Percentiles rank a stretch among this genome's conserved stretches.
These are phyloP conservation scores for Hydroisotoma schaefferi DNA, from an alignment of 2,888 invertebrate genomes.

Conservation along the genomic window DNA sequence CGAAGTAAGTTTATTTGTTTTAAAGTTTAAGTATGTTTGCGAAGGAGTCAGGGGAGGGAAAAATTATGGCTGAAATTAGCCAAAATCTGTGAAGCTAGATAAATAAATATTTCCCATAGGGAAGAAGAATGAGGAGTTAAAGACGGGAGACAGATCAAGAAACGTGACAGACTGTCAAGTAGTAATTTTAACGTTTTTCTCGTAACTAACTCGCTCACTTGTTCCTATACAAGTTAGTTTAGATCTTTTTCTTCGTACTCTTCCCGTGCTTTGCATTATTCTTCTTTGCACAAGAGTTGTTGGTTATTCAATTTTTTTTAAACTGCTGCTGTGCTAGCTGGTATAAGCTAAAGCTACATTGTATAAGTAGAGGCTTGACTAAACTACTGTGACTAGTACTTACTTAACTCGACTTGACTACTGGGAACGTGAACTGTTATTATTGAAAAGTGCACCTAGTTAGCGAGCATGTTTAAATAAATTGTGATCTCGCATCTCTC, in stretches of 20 bases:
- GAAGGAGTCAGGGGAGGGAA: constrained; percentile 10
- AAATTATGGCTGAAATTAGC: constrained; percentile 17
- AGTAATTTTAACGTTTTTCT: constrained; percentile 7
- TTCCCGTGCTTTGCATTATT: background rate
- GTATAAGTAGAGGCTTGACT: too few relatives aligned
- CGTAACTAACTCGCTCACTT: too few relatives aligned
- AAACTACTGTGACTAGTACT: too few relatives aligned
- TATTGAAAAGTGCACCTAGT: constrained; percentile 5
- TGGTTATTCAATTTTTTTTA: background rate
- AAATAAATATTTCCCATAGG: constrained; percentile 11
- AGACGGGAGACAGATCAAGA: constrained; percentile 12
- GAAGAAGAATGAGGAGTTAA: constrained; percentile 12
- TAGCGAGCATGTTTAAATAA: constrained; percentile 1
- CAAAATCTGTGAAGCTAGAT: constrained; percentile 21
- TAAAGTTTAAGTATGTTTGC: constrained; percentile 10
- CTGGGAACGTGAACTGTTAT: background rate
- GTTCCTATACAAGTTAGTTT: too few relatives aligned
- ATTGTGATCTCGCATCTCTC: background rate
- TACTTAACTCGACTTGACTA: too few relatives aligned
- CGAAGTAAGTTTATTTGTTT: constrained; percentile 7
- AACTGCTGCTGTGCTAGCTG: background rate
- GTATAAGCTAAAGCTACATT: too few relatives aligned
- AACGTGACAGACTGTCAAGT: constrained; percentile 39
- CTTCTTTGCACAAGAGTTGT: background rate
- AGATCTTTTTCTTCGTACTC: background rate